phyloP scores from a whole-genome alignment of 1,140 invertebrate genomes.

The Ceratina calcarata region DNA sequence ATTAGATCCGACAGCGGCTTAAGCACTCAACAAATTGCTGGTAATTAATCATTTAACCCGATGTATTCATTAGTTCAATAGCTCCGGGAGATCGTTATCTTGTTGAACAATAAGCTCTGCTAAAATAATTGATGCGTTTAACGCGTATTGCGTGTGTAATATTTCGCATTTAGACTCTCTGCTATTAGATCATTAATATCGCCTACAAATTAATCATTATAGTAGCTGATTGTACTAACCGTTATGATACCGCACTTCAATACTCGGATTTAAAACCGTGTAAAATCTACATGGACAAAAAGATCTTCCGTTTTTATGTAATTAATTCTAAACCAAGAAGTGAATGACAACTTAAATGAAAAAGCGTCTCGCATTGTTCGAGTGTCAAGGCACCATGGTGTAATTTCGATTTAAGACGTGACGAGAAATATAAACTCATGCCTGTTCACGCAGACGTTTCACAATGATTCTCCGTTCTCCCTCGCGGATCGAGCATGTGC shows the following conservation, averaged over 20 bases:
- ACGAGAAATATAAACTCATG: not conserved
- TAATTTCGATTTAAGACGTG: not conserved
- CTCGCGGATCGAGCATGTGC: not conserved
- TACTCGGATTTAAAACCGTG: no score
- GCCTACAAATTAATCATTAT: not conserved
- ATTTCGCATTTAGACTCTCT: not conserved
- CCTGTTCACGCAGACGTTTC: not conserved
- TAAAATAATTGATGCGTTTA: not conserved
- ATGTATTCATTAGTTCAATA: no score
- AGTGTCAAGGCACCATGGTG: not conserved
- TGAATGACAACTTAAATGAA: not conserved
- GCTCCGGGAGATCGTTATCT: not conserved
- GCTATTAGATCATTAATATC: not conserved
- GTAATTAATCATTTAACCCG: no score
- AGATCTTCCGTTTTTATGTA: not conserved
- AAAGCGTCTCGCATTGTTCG: conserved; percentile 3
- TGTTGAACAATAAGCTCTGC: not conserved
- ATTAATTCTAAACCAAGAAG: not conserved
- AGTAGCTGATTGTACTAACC: no score
- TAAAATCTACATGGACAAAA: no score
- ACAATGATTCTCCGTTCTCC: not conserved
- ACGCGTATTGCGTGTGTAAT: not conserved
- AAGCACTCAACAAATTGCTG: no score
- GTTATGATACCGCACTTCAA: no score
- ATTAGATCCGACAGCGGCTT: no score